Evolutionary conservation across 1,140 invertebrate genomes (phyloP), one percentile per base, ranked within the genome.

Genomic region (Magallana angulata): DNA sequence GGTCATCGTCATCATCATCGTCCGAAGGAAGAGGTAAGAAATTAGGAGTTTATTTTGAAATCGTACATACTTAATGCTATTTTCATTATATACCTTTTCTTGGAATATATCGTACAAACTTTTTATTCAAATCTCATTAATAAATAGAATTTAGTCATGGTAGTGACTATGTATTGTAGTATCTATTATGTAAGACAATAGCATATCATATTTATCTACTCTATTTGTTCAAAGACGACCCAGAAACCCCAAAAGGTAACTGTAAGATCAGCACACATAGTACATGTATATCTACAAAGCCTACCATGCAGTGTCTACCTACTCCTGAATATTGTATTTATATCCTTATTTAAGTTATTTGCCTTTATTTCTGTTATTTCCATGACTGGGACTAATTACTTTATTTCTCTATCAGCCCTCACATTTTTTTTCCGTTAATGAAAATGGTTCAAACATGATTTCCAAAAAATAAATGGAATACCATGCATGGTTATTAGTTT

Each of bases 11-110:
- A 58, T 90, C 24, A 62, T 91, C 57, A 68, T 88, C 16, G 87
- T 87, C 18, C 85, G 85, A 36, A 90, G 86, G 85, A 89, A 85
- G 58, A 89, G 90, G 91, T 92, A 87, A 84, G 86, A 64, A 57
- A n/a, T n/a, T 60, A 48, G 18, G 24, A 24, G 24, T 76, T 64
- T 16, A n/a, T 64, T 24, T 24, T 18, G 3, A 64, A 64, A 64
- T 82, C 3, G 30, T 57, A 8, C 24, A 57, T 48, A 48, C 5
- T 48, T 48, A 48, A 48, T 48, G 36, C 36, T 48, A 48, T 5
- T 48, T 48, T 48, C 4, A 48, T 48, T 48, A 48, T 48, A 48
- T 48, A 48, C 36, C 36, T 48, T 48, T 48, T 48, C 36, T 48
- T 48, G 36, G 36, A 48, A 48, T 48, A 48, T 48, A 48, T 48